These are phyloP conservation scores for Pseudomyrmex flavicornis DNA, from an alignment of 1,140 invertebrate genomes.

Conservation along the genomic window DNA sequence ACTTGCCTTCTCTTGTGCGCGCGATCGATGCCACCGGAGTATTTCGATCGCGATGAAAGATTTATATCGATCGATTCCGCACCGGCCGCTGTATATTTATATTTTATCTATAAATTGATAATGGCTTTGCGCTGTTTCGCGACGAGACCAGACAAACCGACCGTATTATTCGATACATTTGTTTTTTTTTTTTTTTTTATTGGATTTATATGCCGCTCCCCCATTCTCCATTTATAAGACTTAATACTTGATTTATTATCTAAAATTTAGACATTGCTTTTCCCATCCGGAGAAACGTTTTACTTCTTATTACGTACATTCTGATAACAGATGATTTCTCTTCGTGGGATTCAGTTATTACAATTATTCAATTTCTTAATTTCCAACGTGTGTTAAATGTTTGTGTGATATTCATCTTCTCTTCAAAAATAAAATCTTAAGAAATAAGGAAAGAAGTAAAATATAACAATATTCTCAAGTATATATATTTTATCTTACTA, in stretches of 20 bases:
- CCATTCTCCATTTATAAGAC: neutral
- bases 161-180: neutral
- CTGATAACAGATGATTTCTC: too few species aligned
- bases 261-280: conserved; percentile 9
- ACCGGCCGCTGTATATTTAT: conserved; percentile 10
- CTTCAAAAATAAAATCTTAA: neutral
- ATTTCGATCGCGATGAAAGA: conserved; percentile 49
- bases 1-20: neutral
- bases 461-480: neutral
- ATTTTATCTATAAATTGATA: conserved; percentile 55
- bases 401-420: neutral
- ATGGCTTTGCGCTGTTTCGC: neutral
- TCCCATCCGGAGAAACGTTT: neutral
- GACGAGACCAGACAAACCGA: conserved; percentile 11
- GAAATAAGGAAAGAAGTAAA: neutral
- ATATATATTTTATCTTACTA: conserved; percentile 14
- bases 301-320: too few species aligned
- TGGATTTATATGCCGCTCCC: neutral
- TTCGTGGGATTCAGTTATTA: neutral
- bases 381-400: neutral
- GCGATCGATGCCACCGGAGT: conserved; percentile 25
- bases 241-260: conserved; percentile 1
- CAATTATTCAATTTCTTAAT: neutral
- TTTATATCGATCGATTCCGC: conserved; percentile 40
- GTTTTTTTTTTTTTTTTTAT: neutral